Base-by-base conservation (phyloP, 1,140 invertebrate genomes). In the Papilio xuthus region DNA sequence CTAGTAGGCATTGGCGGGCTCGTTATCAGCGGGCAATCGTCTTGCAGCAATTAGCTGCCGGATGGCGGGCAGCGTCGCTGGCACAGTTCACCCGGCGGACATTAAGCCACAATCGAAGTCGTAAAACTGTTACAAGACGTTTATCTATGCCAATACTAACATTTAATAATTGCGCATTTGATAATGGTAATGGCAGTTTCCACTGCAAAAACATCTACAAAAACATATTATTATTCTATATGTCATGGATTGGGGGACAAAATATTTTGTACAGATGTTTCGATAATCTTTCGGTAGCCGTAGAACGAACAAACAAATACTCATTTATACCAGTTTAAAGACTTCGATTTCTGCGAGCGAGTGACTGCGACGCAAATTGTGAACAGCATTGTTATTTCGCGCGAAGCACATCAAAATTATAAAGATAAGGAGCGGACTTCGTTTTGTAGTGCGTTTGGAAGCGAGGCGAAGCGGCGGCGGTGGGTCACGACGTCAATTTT, bases 11-110 rank as follows among this genome's bases (percentile, higher is more conserved):
- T 44, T 10, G 9, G 6, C 13, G 42, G 7, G 50, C 50, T 20
- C 50, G 50, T 53, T 53, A 53, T 53, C 50, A 53, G 50, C 18
- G 50, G 20, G 50, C 50, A 53, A 53, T 53, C 50, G n/a, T 53
- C 18, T 53, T 53, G 50, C n/a, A 53, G 50, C 50, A n/a, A 53
- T 53, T 53, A 53, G 50, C 18, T 53, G 50, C 50, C 50, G 50
- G n/a, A 53, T 53, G 50, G 18, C 44, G 44, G 6, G 15, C 44
- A 47, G 44, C 15, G 44, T 6, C 44, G 44, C 44, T 6, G 6
- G 44, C 44, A 47, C 50, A 53, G n/a, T 20, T 53, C 50, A 53
- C 50, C 50, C 18, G 8, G 50, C 50, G n/a, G 50, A 20, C 50
- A 53, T 53, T 53, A 53, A 53, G 18, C 6, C 18, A 53, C n/a